These are phyloP conservation scores for Plebejus anna DNA, from an alignment of 2,888 invertebrate species.

Conservation along the genomic window DNA sequence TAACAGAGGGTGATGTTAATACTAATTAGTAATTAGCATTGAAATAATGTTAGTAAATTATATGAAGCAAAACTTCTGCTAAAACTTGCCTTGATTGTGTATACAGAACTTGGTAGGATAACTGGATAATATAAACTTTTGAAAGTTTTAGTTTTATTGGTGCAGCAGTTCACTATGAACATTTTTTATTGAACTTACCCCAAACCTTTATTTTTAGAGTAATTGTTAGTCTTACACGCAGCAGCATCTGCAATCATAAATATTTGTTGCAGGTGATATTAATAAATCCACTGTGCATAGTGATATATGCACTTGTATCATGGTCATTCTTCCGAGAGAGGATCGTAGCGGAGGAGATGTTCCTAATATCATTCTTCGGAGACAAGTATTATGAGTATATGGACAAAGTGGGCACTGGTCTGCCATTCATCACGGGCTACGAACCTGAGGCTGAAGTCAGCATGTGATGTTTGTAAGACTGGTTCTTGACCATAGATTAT, in stretches of 20 bases:
- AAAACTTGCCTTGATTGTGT: too few species aligned
- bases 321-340: slow-evolving; percentile 96
- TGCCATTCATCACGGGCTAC: slow-evolving; percentile 93
- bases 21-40: too few species aligned
- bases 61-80: too few species aligned
- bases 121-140: too few species aligned
- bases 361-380: slow-evolving; percentile 94
- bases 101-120: too few species aligned
- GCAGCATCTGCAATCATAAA: not conserved
- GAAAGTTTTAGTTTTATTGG: too few species aligned
- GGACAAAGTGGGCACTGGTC: slow-evolving; percentile 88
- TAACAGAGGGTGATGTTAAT: too few species aligned
- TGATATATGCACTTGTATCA: slow-evolving; percentile 89
- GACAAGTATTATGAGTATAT: slow-evolving; percentile 93
- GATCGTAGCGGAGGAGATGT: slow-evolving; percentile 92
- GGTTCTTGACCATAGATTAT: not conserved
- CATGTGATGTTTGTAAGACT: slow-evolving; percentile 33
- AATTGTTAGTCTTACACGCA: too few species aligned
- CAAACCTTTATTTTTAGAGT: too few species aligned
- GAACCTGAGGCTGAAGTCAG: slow-evolving; percentile 42
- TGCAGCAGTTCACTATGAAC: too few species aligned
- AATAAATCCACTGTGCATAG: slow-evolving; percentile 92
- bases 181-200: too few species aligned
- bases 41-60: too few species aligned
- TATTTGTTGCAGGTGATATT: slow-evolving; percentile 84